phyloP scores from a whole-genome alignment of 2,888 invertebrate genomes.

The Terebella lapidaria region DNA sequence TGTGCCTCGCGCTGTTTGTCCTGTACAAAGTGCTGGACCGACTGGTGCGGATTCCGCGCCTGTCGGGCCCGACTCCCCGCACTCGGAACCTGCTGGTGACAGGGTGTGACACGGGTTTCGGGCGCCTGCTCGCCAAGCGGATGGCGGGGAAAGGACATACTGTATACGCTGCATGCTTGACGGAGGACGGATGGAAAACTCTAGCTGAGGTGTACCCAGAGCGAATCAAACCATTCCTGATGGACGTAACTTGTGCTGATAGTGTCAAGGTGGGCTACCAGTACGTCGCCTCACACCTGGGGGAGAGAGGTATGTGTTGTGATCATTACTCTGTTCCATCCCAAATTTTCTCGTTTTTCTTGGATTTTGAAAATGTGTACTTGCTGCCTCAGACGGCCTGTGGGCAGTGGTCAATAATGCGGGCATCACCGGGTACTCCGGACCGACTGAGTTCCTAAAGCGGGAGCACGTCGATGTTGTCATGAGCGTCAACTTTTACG shows the following conservation, averaged over 20 bases:
- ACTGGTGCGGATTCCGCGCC: neutral
- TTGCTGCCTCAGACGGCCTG: conserved; percentile 33
- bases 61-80: neutral
- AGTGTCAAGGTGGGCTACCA: neutral
- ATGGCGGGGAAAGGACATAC: conserved; percentile 6
- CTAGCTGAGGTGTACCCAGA: neutral
- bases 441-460: conserved; percentile 42
- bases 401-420: conserved; percentile 52
- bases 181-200: neutral
- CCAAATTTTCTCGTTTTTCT: too few relatives aligned
- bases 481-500: conserved; percentile 45
- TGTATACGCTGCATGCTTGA: neutral
- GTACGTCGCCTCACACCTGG: too few relatives aligned
- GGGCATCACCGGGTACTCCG: conserved; percentile 42
- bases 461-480: conserved; percentile 34
- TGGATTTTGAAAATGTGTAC: too few relatives aligned
- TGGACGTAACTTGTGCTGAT: neutral
- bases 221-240: neutral
- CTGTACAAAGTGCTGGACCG: neutral
- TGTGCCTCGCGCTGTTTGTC: neutral
- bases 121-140: conserved; percentile 2
- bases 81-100: neutral
- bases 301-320: too few relatives aligned
- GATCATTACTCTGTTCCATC: too few relatives aligned
- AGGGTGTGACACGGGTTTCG: conserved; percentile 14